Base-by-base conservation (phyloP, 2,888 invertebrate genomes). In the Noctua janthina region DNA sequence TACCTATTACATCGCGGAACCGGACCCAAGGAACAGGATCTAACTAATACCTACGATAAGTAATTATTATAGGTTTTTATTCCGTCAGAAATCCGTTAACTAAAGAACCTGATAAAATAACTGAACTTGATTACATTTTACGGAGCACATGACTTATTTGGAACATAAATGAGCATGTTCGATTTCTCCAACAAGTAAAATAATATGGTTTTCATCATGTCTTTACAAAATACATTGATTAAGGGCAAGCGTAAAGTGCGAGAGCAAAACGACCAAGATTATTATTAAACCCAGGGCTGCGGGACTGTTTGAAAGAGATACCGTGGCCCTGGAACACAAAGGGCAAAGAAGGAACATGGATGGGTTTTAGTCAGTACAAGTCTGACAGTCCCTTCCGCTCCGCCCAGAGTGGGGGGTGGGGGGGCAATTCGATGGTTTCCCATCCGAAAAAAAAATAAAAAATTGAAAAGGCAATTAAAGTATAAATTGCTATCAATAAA, bases 111-210 rank as follows among this genome's bases (percentile, higher is more conserved):
- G 59, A 71, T 71, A 59, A 46, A 67, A 29, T 80, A 81, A 72
- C 62, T 46, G 46, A 67, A 68, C 81, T 80, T 68, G 54, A 54
- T 72, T 56, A 81, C 15, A 69, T 67, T 85, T 68, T 56, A 59
- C 54, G 81, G 54, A 62, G n/a, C 68, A 56, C 39, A 35, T 15
- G 29, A 68, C 67, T 64, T 76, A 82, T 83, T 70, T 78, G 64
- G 70, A 66, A 71, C 35, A 66, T 81, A 20, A n/a, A 87, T 23
- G 43, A 59, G n/a, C 29, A 29, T 51, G 43, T 54, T 77, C 73
- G 78, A 76, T 87, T 79, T 87, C 83, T 51, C 70, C 66, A 59
- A 46, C 23, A 75, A 74, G 51, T 74, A 84, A 46, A 29, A 29
- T 29, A 29, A 51, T 51, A 51, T 68, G 11, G 8, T 29, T 29